Percentiles rank a stretch among this genome's conserved stretches.
These are phyloP conservation scores for Montipora capricornis DNA, from an alignment of 64 coral and sea anemone genomes.

Conservation along the genomic window DNA sequence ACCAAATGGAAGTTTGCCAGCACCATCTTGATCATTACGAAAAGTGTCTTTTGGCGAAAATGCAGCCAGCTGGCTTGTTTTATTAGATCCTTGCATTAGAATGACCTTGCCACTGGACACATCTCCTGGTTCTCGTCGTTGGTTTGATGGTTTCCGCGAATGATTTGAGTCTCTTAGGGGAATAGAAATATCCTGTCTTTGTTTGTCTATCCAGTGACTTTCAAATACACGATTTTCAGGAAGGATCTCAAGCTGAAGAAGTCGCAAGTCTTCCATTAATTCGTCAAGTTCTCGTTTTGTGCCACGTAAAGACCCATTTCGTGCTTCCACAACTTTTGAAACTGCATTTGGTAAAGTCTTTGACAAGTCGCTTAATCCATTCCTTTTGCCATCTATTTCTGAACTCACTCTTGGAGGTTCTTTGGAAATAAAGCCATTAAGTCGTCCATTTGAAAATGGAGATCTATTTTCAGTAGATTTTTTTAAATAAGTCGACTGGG, in stretches of 20 bases:
- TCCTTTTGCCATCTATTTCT: not conserved
- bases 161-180: not conserved
- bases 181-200: not conserved
- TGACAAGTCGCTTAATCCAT: not conserved
- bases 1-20: not conserved
- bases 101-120: not conserved
- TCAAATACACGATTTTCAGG: not conserved
- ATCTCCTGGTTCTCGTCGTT: not conserved
- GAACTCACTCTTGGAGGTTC: not conserved
- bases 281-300: slow-evolving; percentile 26
- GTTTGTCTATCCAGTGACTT: not conserved
- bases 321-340: not conserved
- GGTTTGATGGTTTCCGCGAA: not conserved
- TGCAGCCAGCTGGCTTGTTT: not conserved
- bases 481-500: not conserved
- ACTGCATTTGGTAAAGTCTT: not conserved
- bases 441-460: not conserved
- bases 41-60: no score
- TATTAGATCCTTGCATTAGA: not conserved
- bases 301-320: not conserved
- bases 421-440: not conserved
- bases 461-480: slow-evolving; percentile 17
- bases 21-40: not conserved
- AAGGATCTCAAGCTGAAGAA: not conserved
- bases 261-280: slow-evolving; percentile 18